Evolutionary conservation across 2,113 vertebrate species (phyloP).

Genomic region (Cynopterus brachyotis): DNA sequence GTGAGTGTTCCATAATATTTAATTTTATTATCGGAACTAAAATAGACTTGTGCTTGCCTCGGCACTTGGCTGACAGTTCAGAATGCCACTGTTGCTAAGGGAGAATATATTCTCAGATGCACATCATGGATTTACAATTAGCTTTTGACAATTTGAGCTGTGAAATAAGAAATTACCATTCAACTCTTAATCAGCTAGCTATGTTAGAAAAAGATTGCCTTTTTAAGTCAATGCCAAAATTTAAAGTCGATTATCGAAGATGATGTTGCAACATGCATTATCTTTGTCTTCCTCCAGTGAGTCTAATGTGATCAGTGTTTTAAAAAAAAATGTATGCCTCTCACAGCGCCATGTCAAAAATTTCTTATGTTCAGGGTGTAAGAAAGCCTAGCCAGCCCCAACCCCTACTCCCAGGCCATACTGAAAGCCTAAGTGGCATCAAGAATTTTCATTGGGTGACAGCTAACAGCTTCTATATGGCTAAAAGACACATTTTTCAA

Average conservation of each 20-base stretch:
- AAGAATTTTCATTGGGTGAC: not conserved
- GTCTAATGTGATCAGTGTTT: not conserved
- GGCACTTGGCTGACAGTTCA: not conserved
- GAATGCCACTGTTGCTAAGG: not conserved
- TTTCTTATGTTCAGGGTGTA: not conserved
- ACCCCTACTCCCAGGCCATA: not conserved
- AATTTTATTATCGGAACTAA: not conserved
- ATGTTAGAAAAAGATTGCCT: not conserved
- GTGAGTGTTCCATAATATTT: not conserved
- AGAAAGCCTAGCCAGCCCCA: not conserved
- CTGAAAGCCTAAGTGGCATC: not conserved
- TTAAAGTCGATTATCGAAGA: not conserved
- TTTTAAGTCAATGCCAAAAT: not conserved
- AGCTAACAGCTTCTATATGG: not conserved
- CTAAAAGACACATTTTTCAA: not conserved
- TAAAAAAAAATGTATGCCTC: not conserved
- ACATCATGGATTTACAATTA: not conserved
- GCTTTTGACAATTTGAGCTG: not conserved
- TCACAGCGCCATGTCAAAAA: not conserved
- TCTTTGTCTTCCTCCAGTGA: not conserved
- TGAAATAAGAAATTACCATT: not conserved
- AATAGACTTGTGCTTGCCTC: not conserved
- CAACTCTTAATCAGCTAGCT: not conserved
- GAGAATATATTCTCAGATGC: not conserved
- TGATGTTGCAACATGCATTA: no score